Evolutionary conservation across 2,797 vertebrate species (phyloP).

Genomic region (Anniella stebbinsi): DNA sequence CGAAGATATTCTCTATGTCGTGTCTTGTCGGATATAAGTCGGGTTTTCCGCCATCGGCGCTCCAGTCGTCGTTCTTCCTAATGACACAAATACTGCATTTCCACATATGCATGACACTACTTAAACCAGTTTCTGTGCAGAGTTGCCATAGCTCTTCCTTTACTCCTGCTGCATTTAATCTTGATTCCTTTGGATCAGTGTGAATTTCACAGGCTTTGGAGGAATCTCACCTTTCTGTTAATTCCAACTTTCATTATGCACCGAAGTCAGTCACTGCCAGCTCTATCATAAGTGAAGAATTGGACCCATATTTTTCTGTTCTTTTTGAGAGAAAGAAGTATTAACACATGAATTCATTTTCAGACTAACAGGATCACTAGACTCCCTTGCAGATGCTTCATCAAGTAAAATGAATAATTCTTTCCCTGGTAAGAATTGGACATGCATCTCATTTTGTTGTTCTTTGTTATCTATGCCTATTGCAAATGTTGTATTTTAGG

Average conservation of each 20-base stretch:
- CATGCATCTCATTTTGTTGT: background rate
- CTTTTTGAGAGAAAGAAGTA: background rate
- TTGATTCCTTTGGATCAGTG: slow-evolving; percentile 5
- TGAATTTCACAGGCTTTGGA: background rate
- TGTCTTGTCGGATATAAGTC: no score
- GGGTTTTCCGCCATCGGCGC: no score
- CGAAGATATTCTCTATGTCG: no score
- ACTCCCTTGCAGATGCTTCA: slow-evolving; percentile 91
- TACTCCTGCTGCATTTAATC: background rate
- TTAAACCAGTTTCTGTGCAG: background rate
- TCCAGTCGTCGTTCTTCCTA: no score
- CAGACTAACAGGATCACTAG: slow-evolving; percentile 88
- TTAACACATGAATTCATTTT: slow-evolving; percentile 50
- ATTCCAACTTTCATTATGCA: background rate
- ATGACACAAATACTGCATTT: background rate
- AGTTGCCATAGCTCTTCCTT: background rate
- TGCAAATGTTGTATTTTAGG: background rate
- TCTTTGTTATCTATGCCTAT: background rate
- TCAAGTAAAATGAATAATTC: slow-evolving; percentile 85
- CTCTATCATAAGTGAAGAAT: slow-evolving; percentile 9
- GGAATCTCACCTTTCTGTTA: background rate
- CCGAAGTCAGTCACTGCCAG: background rate
- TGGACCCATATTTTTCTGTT: background rate
- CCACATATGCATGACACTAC: background rate
- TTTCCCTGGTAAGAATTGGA: slow-evolving; percentile 85